phyloP scores from a whole-genome alignment of 1,140 invertebrate species.

The Medauroidea extradentata region DNA sequence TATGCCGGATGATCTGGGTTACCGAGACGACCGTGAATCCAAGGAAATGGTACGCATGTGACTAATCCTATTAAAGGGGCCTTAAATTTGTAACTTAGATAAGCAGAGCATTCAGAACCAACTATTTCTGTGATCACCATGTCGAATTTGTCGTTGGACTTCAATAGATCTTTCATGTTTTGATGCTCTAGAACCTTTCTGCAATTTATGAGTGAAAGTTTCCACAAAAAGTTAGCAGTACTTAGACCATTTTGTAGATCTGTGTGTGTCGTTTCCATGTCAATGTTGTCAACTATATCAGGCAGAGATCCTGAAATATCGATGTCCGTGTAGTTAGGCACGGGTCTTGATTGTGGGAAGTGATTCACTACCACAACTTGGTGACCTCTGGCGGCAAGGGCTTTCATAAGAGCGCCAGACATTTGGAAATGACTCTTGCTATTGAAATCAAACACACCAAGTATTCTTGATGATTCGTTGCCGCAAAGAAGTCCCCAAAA shows the following conservation, averaged over 20 bases:
- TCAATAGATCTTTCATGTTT: background rate
- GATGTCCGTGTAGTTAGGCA: slow-evolving; percentile 26
- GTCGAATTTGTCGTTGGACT: slow-evolving; percentile 14
- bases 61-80: background rate
- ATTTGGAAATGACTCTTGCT: slow-evolving; percentile 44
- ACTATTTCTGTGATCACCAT: slow-evolving; percentile 31
- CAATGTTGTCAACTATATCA: background rate
- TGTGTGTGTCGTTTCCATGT: background rate
- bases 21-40: slow-evolving; percentile 26
- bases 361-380: slow-evolving; percentile 44
- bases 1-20: slow-evolving; percentile 24
- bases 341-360: slow-evolving; percentile 31
- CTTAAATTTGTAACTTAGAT: background rate
- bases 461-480: no score
- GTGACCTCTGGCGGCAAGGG: slow-evolving; percentile 42
- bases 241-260: background rate
- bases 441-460: background rate
- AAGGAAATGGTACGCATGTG: slow-evolving; percentile 17
- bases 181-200: background rate
- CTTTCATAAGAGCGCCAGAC: slow-evolving; percentile 40
- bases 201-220: background rate
- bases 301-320: background rate
- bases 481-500: no score
- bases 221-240: background rate
- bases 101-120: slow-evolving; percentile 20